These are phyloP conservation scores for Adelosebastes latens DNA, from an alignment of 2,797 vertebrate genomes.

Conservation along the genomic window DNA sequence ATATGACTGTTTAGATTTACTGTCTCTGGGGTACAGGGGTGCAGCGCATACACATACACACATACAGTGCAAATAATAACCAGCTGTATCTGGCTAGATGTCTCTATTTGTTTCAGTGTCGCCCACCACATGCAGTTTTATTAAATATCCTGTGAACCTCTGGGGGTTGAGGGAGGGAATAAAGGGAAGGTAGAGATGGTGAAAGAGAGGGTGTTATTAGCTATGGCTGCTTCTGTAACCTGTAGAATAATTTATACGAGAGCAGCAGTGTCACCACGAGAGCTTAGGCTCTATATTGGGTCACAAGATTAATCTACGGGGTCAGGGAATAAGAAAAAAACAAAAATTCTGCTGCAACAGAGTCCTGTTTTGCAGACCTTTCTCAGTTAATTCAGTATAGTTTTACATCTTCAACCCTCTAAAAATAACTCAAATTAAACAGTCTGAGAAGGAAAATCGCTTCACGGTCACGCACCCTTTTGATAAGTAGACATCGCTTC, in stretches of 20 bases:
- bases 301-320: neutral
- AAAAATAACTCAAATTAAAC: neutral
- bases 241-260: slow-evolving; percentile 11
- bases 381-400: neutral
- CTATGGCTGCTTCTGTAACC: slow-evolving; percentile 17
- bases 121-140: slow-evolving; percentile 50
- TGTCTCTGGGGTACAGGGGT: slow-evolving; percentile 34
- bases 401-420: neutral
- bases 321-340: neutral
- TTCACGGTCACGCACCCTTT: neutral
- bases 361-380: neutral
- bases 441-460: neutral
- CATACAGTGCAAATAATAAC: slow-evolving; percentile 50
- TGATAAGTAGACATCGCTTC: neutral
- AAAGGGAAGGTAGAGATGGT: slow-evolving; percentile 9
- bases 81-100: slow-evolving; percentile 43
- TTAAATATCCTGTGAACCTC: slow-evolving; percentile 67
- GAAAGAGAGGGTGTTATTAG: slow-evolving; percentile 16
- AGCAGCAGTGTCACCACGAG: neutral
- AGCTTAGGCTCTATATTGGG: neutral
- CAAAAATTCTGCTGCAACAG: neutral
- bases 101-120: slow-evolving; percentile 58
- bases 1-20: slow-evolving; percentile 75
- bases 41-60: neutral
- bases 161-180: slow-evolving; percentile 21